Conservation (phyloP, 2,113 vertebrate species). For the Amazona vittata region DNA sequence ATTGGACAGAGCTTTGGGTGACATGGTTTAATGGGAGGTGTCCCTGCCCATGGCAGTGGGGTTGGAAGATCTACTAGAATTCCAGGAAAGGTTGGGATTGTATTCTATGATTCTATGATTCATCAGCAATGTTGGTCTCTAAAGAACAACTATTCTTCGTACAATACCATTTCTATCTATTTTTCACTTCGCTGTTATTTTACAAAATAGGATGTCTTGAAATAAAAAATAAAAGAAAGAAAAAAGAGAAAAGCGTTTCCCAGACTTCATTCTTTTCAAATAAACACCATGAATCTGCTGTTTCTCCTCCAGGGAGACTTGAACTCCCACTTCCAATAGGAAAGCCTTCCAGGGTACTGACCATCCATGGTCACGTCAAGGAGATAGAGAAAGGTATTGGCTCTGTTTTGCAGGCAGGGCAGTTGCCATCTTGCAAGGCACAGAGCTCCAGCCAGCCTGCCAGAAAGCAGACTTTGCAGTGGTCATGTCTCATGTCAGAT, state of each 20-base stretch:
- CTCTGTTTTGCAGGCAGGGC: neutral
- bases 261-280: neutral
- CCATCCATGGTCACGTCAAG: neutral
- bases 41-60: too few species aligned
- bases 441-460: neutral
- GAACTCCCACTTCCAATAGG: fast-evolving
- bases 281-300: neutral
- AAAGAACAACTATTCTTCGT: neutral
- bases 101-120: neutral
- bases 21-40: too few species aligned
- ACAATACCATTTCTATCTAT: neutral
- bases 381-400: neutral
- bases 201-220: neutral
- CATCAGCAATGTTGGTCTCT: neutral
- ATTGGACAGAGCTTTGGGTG: too few species aligned
- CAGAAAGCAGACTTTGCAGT: neutral
- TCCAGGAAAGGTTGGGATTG: too few species aligned
- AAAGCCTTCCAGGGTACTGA: neutral
- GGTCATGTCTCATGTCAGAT: neutral
- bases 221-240: neutral
- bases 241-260: neutral
- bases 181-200: neutral
- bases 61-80: too few species aligned
- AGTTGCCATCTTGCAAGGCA: neutral
- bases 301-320: neutral